Base-by-base conservation (phyloP, 2,888 invertebrate genomes). In the Rhingia rostrata region DNA sequence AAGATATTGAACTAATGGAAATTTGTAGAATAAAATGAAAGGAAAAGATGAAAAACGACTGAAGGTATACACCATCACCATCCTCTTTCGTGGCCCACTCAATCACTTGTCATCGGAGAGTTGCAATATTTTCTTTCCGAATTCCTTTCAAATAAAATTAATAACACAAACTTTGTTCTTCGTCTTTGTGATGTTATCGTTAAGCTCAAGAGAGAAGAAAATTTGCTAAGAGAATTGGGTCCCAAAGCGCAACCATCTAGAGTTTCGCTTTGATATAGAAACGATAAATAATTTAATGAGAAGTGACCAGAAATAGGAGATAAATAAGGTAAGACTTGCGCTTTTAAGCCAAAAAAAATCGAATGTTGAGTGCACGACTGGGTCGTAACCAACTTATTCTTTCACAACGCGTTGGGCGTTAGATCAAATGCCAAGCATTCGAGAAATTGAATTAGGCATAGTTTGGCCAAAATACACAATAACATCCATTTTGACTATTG, bases 1-100 rank as follows among this genome's bases (percentile, higher is more conserved):
- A 39, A 33, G 54, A 66, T 80, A 84, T 84, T 54, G 84, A 80
- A 74, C 79, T 80, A 80, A 79, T 84, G 84, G 84, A 84, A 84
- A 84, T 84, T 84, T 74, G 30, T 58, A 43, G 51, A 80, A 74
- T 58, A 49, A 61, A 78, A 83, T 35, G 5, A 61, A 7, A 58
- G 41, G 56, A 67, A 67, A 63, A 56, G 30, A 58, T 49, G 30
- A 37, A 69, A 78, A 75, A 47, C 63, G 63, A 73, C 79, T 84
- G 84, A 47, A 35, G 60, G 73, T 53, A 53, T 41, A 58, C 41
- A 41, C 58, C 39, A 35, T 49, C 47, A 35, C 53, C 54, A 51
- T 35, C 39, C 43, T 49, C 35, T 33, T 41, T 30, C 14, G 30
- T 12, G 12, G 56, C 56, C 35, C 47, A 54, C 49, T 78, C 67